These are phyloP conservation scores for Lepidonotus clava DNA, from an alignment of 2,888 invertebrate genomes.

Conservation along the genomic window DNA sequence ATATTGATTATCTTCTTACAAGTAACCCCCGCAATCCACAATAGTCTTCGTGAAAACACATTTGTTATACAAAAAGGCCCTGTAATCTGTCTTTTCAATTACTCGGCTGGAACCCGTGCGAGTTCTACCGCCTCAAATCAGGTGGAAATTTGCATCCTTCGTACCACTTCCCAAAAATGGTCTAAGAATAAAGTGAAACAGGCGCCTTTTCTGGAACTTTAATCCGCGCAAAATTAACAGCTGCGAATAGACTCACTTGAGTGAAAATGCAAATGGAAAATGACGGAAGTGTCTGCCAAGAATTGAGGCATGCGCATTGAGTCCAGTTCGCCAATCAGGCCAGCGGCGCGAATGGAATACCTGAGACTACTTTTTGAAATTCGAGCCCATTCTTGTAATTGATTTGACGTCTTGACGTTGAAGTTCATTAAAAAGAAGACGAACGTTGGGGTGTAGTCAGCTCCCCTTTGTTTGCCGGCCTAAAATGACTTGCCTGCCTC, in stretches of 20 bases:
- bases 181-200: not conserved
- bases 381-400: not conserved
- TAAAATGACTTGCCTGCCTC: not conserved
- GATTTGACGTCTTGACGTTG: constrained; percentile 36
- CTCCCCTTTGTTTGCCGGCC: not conserved
- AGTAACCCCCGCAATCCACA: too few relatives aligned
- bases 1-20: too few relatives aligned
- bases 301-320: not conserved
- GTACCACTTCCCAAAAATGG: not conserved
- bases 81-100: too few relatives aligned
- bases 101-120: too few relatives aligned
- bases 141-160: not conserved
- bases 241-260: not conserved
- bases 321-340: not conserved
- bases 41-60: too few relatives aligned
- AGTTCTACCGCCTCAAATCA: not conserved
- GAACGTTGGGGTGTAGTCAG: not conserved
- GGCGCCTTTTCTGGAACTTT: not conserved
- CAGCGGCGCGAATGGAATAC: constrained; percentile 12
- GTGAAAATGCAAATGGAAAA: not conserved
- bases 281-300: not conserved
- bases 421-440: not conserved
- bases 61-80: too few relatives aligned
- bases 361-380: not conserved
- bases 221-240: not conserved